phyloP scores from a whole-genome alignment of 2,797 vertebrate species.

The Vespertilio murinus region DNA sequence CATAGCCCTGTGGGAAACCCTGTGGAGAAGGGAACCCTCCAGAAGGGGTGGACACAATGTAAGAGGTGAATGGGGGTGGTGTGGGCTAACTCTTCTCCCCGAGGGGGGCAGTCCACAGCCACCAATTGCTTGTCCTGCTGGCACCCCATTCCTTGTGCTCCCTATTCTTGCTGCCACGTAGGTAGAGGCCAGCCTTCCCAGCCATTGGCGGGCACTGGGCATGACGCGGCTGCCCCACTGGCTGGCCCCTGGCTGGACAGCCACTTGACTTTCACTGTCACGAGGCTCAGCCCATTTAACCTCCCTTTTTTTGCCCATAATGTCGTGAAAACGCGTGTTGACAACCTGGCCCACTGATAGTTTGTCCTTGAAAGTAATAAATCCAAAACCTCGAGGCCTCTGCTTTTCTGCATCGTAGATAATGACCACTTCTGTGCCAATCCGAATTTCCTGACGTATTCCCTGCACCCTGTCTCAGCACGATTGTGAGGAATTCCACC shows the following conservation, averaged over 20 bases:
- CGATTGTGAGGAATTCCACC: conserved; percentile 99
- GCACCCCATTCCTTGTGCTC: conserved; percentile 99
- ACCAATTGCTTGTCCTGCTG: conserved; percentile 97
- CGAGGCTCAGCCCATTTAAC: conserved; percentile 98
- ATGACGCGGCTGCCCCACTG: conserved; percentile 97
- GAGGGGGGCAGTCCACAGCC: conserved; percentile 94
- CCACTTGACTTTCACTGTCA: conserved; percentile 94
- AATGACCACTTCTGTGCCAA: conserved; percentile 99
- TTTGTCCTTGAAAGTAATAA: conserved; percentile 99
- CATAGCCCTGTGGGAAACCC: conserved; percentile 96
- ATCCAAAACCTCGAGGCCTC: conserved; percentile 99
- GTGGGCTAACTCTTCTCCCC: conserved; percentile 92
- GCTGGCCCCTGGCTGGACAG: conserved; percentile 92
- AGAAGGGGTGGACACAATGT: conserved; percentile 95
- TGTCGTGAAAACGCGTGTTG: conserved; percentile 99
- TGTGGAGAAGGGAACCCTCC: conserved; percentile 95
- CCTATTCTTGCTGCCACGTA: conserved; percentile 96
- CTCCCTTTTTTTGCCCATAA: conserved; percentile 99
- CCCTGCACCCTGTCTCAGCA: conserved; percentile 99
- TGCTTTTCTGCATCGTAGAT: conserved; percentile 99
- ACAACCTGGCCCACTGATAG: conserved; percentile 99
- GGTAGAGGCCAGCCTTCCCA: conserved; percentile 97
- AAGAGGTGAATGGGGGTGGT: conserved; percentile 95
- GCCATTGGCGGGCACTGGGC: conserved; percentile 95
- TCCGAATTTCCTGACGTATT: conserved; percentile 99